phyloP scores from a whole-genome alignment of 2,888 invertebrate genomes.

The Prosapia bicincta region DNA sequence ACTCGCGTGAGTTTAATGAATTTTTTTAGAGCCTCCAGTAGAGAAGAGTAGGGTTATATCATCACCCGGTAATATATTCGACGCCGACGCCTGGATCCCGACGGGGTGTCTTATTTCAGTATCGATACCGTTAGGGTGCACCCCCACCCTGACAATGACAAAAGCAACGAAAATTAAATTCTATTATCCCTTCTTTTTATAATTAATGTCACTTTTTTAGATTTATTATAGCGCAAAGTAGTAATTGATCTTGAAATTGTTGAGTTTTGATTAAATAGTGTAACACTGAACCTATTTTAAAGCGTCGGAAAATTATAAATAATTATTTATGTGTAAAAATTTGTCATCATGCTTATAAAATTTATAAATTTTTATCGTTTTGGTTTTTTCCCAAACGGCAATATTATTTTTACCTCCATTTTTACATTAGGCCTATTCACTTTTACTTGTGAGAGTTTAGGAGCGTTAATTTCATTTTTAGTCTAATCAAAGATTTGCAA shows the following conservation, averaged over 20 bases:
- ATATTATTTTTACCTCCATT: no score
- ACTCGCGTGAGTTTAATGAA: slow-evolving; percentile 14
- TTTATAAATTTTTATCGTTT: no score
- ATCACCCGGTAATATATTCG: slow-evolving; percentile 13
- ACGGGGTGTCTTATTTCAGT: background rate
- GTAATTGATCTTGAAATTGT: background rate
- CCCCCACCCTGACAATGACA: background rate
- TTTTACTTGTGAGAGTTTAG: no score
- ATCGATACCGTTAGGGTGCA: background rate
- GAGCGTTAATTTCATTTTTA: no score
- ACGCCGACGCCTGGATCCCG: background rate
- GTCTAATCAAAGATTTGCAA: no score
- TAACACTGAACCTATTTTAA: background rate
- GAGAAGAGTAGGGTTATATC: slow-evolving; percentile 10
- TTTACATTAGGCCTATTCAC: no score
- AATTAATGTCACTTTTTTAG: background rate
- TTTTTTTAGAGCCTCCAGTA: slow-evolving; percentile 5
- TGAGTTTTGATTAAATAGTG: background rate
- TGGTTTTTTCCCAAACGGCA: no score
- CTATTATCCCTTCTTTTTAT: background rate
- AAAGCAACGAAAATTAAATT: background rate
- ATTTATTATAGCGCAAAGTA: background rate
- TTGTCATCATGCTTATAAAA: no score
- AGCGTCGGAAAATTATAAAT: background rate
- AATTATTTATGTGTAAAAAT: no score